These are phyloP conservation scores for Falcunculus frontatus DNA, from an alignment of 2,113 vertebrate genomes.

Conservation along the genomic window DNA sequence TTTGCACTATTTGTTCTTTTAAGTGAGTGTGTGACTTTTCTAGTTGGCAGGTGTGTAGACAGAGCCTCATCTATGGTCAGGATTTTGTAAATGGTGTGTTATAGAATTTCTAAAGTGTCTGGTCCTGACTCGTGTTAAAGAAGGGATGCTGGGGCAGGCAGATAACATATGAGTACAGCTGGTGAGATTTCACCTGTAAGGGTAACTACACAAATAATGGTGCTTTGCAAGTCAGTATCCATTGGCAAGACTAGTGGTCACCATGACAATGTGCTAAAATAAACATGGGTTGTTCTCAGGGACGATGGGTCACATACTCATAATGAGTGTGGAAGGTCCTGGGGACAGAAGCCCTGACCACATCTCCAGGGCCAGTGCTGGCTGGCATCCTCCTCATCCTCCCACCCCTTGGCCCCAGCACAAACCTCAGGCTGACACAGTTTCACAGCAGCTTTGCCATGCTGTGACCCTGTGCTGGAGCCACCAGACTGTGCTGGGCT, in stretches of 20 bases:
- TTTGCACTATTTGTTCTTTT: background rate
- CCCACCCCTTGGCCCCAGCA: background rate
- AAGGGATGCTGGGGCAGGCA: background rate
- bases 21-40: background rate
- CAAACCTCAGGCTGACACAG: background rate
- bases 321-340: background rate
- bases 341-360: background rate
- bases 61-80: background rate
- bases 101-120: background rate
- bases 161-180: background rate
- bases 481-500: background rate
- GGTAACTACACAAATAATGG: background rate
- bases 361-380: background rate
- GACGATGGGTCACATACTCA: background rate
- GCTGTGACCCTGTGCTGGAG: background rate
- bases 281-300: background rate
- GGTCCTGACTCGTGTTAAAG: background rate
- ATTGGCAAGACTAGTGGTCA: background rate
- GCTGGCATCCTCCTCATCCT: background rate
- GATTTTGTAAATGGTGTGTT: background rate
- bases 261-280: background rate
- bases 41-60: background rate
- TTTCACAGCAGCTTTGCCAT: background rate
- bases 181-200: background rate
- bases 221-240: background rate